Conservation (phyloP, 2,888 invertebrate genomes). For the Oeneis ivallda region DNA sequence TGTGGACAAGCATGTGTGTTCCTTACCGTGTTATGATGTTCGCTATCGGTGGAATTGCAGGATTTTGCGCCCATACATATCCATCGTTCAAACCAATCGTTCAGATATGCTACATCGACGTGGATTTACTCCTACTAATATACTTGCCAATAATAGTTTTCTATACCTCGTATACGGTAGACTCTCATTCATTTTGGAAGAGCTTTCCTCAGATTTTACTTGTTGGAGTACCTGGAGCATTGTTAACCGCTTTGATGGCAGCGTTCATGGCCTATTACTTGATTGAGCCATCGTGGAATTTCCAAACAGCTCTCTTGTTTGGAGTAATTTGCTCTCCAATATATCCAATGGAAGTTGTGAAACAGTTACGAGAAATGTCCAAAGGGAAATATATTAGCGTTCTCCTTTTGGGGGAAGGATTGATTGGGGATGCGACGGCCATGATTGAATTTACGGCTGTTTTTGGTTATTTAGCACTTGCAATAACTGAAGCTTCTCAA, state of each 20-base stretch:
- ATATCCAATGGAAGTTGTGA: constrained; percentile 70
- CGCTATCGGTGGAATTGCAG: constrained; percentile 60
- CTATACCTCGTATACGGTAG: constrained; percentile 66
- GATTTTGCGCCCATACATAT: constrained; percentile 60
- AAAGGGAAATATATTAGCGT: constrained; percentile 71
- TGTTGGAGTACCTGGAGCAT: constrained; percentile 62
- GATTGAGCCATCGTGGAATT: constrained; percentile 65
- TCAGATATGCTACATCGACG: constrained; percentile 61
- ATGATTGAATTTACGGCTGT: constrained; percentile 71
- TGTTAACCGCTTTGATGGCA: constrained; percentile 60
- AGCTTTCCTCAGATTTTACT: constrained; percentile 66
- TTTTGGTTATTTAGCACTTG: constrained; percentile 61
- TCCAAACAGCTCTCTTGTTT: constrained; percentile 61
- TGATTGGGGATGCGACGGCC: constrained; percentile 67
- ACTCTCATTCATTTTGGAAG: constrained; percentile 69
- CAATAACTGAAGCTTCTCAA: constrained; percentile 57
- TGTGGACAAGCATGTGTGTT: constrained; percentile 58
- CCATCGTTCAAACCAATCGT: constrained; percentile 63
- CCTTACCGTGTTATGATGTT: constrained; percentile 73
- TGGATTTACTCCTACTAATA: constrained; percentile 55
- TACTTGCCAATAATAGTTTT: constrained; percentile 68
- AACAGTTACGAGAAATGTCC: constrained; percentile 59
- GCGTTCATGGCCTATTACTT: constrained; percentile 67
- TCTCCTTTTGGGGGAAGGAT: constrained; percentile 65
- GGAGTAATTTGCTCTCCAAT: constrained; percentile 70